Base-by-base conservation (phyloP, 2,888 invertebrate species). In the Sialis fuliginosa region DNA sequence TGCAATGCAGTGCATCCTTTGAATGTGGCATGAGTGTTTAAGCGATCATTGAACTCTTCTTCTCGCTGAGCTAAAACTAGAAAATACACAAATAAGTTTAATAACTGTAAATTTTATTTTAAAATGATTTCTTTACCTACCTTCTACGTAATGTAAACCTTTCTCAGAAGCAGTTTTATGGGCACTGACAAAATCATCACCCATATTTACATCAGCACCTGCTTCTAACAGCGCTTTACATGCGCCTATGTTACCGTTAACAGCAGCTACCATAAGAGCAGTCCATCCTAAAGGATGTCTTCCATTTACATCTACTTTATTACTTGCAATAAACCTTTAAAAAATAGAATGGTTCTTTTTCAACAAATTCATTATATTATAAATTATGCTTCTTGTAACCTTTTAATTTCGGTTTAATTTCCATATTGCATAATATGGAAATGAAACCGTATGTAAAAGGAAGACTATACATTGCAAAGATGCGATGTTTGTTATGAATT, bases 401-500 rank as follows among this genome's bases (percentile, higher is more conserved):
- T 2, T 22, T 22, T 2, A 2, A 22, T 22, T 4, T 22, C 22
- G 22, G 22, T 4, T 22, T 22, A 2, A 22, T 22, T 22, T 22
- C 22, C 22, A 22, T 22, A 22, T 22, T 22, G 22, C 4, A 22
- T 22, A 22, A 22, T 22, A 22, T 22, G 22, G 4, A 22, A 22
- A 22, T 22, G 22, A 22, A 22, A 4, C 22, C 22, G 22, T 22
- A 22, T 22, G 22, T 22, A 22, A 22, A 22, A 91, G 91, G 45
- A 81, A 86, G 64, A 82, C 90, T 5, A 84, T 91, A 48, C 85
- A 87, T 60, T 92, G 91, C 62, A 87, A 87, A 67, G 78, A 91
- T 65, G 90, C 91, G 1, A 85, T 90, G 51, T 92, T 92, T 66
- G 81, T 92, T 58, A 88, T 91, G 77, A 93, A 92, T 2, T 90